phyloP scores from a whole-genome alignment of 2,113 vertebrate genomes.

The Triplophysa dalaica region DNA sequence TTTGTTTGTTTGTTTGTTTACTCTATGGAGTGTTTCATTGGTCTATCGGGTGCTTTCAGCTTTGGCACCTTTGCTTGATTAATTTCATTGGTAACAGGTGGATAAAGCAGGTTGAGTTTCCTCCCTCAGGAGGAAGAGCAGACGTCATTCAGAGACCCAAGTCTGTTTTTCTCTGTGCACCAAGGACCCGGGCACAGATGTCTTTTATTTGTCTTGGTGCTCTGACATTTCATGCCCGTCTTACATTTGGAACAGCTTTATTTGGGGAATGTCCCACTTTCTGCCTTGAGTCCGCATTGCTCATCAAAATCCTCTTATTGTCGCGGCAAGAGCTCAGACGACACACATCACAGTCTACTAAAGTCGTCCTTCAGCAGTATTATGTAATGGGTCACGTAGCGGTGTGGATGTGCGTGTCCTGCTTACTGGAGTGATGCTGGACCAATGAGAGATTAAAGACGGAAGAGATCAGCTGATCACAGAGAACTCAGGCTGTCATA shows the following conservation, averaged over 20 bases:
- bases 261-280: slow-evolving; percentile 58
- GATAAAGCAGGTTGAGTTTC: slow-evolving; percentile 16
- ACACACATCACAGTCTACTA: slow-evolving; percentile 10
- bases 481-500: not conserved
- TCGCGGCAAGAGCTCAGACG: not conserved
- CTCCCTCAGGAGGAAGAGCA: slow-evolving; percentile 25
- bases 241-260: slow-evolving; percentile 52
- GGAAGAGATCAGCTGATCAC: slow-evolving; percentile 2
- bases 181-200: not conserved
- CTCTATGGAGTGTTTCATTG: not conserved
- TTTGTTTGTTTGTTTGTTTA: not conserved
- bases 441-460: slow-evolving; percentile 30
- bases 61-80: slow-evolving; percentile 11
- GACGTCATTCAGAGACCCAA: slow-evolving; percentile 43
- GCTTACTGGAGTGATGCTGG: slow-evolving; percentile 45
- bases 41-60: slow-evolving; percentile 8
- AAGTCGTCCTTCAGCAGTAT: slow-evolving; percentile 46
- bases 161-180: slow-evolving; percentile 38
- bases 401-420: slow-evolving; percentile 22
- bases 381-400: slow-evolving; percentile 52
- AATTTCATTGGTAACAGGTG: slow-evolving; percentile 26
- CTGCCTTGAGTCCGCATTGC: slow-evolving; percentile 36
- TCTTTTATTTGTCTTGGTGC: slow-evolving; percentile 31
- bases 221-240: slow-evolving; percentile 18
- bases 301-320: not conserved